Conservation (phyloP, 2,113 vertebrate genomes). For the Lampris megalopsis region DNA sequence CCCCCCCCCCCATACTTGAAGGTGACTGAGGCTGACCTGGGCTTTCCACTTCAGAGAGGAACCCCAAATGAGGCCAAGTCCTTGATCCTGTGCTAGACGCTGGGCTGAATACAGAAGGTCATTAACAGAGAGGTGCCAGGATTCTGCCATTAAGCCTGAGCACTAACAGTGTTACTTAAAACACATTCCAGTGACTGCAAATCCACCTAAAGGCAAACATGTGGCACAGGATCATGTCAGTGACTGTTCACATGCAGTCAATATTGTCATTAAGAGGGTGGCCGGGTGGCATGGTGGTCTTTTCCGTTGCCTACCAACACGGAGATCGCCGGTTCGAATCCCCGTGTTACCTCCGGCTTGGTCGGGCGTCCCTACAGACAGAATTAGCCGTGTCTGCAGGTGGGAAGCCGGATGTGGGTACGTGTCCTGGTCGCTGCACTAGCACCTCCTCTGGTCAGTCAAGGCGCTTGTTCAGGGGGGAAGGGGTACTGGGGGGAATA, state of each 20-base stretch:
- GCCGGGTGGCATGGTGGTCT: too few species aligned
- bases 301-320: too few species aligned
- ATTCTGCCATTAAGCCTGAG: slow-evolving; percentile 44
- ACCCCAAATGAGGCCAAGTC: slow-evolving; percentile 46
- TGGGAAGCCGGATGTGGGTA: too few species aligned
- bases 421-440: too few species aligned
- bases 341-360: too few species aligned
- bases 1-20: slow-evolving; percentile 3
- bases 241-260: not conserved
- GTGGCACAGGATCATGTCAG: slow-evolving; percentile 12
- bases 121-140: slow-evolving; percentile 52
- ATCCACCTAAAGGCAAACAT: slow-evolving; percentile 37
- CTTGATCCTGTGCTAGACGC: slow-evolving; percentile 60
- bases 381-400: too few species aligned
- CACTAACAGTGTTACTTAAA: slow-evolving; percentile 40
- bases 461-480: too few species aligned
- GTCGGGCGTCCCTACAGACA: too few species aligned
- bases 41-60: slow-evolving; percentile 40
- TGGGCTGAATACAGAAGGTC: slow-evolving; percentile 52
- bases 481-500: too few species aligned
- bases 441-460: too few species aligned
- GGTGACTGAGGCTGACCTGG: slow-evolving; percentile 20
- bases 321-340: too few species aligned
- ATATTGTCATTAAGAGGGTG: too few species aligned
- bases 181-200: slow-evolving; percentile 49